A percentile compares a stretch with the other conserved stretches of the same genome.
Evolutionary conservation across 2,888 invertebrate genomes (phyloP).

Genomic region (Gortyna flavago): DNA sequence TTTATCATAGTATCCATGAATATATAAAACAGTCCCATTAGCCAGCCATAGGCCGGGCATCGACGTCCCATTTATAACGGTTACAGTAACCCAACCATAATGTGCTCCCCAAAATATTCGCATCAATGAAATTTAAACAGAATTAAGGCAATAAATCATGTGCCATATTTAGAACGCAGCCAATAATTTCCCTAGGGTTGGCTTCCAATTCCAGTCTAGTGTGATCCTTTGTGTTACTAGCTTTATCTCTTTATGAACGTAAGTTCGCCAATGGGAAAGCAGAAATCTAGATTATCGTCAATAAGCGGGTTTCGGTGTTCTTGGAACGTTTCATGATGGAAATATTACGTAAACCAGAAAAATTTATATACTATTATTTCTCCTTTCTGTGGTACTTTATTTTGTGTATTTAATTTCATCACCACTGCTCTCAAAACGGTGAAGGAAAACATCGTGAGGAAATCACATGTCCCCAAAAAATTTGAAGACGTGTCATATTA

Average conservation of each 20-base stretch:
- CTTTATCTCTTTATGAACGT: conserved; percentile 31
- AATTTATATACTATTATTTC: not conserved
- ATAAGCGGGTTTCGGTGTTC: not conserved
- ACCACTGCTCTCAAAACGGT: not conserved
- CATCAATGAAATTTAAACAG: conserved; percentile 44
- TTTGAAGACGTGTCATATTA: not conserved
- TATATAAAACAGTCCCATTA: not conserved
- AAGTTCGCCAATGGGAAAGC: conserved; percentile 16
- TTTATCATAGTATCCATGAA: not conserved
- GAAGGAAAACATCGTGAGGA: not conserved
- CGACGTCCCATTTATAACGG: not conserved
- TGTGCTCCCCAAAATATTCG: conserved; percentile 29
- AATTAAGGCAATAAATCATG: conserved; percentile 64
- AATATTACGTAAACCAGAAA: not conserved
- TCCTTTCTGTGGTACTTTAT: not conserved
- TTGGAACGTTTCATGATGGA: too few relatives aligned
- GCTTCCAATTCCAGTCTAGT: conserved; percentile 41
- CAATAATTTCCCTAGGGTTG: conserved; percentile 68
- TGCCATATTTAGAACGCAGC: conserved; percentile 61
- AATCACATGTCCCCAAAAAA: not conserved
- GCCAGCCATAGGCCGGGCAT: not conserved
- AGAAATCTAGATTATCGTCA: not conserved
- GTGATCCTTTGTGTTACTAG: conserved; percentile 55
- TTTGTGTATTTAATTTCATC: not conserved
- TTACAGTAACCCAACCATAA: conserved; percentile 6